Conservation (phyloP, 2,888 invertebrate genomes). For the Anarsia innoxiella region DNA sequence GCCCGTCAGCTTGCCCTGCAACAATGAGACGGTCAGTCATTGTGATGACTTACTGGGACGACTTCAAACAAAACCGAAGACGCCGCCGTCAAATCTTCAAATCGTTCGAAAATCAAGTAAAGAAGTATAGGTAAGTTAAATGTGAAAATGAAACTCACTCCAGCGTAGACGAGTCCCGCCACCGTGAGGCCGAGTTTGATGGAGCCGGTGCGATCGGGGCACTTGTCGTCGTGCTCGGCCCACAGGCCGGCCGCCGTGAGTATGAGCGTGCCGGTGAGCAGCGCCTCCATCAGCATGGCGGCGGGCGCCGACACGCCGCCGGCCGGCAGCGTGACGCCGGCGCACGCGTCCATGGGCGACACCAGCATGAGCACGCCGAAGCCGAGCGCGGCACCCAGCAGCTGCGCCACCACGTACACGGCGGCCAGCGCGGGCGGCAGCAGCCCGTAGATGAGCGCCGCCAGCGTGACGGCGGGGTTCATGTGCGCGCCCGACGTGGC, state of each 20-base stretch:
- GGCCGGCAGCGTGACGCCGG: constrained; percentile 28
- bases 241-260: constrained; percentile 44
- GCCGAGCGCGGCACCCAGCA: constrained; percentile 41
- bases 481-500: constrained; percentile 85
- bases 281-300: constrained; percentile 35
- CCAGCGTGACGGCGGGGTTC: constrained; percentile 85
- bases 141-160: constrained; percentile 31
- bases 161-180: constrained; percentile 53
- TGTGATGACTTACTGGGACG: too few relatives aligned
- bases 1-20: constrained; percentile 78
- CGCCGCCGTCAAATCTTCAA: too few relatives aligned
- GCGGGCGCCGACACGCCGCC: constrained; percentile 24
- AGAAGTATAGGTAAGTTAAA: not conserved
- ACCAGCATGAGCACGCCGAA: constrained; percentile 33
- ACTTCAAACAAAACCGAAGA: too few relatives aligned
- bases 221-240: constrained; percentile 36
- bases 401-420: constrained; percentile 44
- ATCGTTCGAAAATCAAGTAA: not conserved
- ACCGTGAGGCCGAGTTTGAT: constrained; percentile 55
- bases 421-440: constrained; percentile 45
- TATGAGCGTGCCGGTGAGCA: constrained; percentile 41
- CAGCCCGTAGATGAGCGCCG: constrained; percentile 73
- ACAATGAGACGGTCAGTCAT: too few relatives aligned
- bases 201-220: constrained; percentile 42
- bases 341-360: constrained; percentile 7